Evolutionary conservation across 35 echinoderm and acorn worm species (phyloP).

Genomic region (Anneissia japonica): DNA sequence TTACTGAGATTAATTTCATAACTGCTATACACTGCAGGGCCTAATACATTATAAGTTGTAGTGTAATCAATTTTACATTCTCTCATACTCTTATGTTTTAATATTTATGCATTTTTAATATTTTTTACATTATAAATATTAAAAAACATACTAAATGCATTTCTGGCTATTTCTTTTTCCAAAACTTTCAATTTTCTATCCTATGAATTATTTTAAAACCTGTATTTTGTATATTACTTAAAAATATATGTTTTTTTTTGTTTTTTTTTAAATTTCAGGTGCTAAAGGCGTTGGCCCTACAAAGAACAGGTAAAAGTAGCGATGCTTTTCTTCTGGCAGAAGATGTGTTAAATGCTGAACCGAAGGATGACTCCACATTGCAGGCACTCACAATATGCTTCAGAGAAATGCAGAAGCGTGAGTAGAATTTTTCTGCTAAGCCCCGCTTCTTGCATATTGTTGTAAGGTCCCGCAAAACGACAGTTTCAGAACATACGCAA

Average conservation of each 20-base stretch:
- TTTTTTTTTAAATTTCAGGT: conserved; percentile 54
- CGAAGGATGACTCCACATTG: conserved; percentile 77
- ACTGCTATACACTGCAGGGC: no score
- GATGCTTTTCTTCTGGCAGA: conserved; percentile 53
- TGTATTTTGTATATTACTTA: no score
- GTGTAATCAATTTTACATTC: neutral
- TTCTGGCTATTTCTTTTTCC: neutral
- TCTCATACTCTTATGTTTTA: neutral
- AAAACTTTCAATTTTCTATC: neutral
- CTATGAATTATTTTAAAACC: no score
- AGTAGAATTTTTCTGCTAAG: neutral
- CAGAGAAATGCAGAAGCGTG: conserved; percentile 95
- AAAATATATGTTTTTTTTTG: no score
- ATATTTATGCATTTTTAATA: neutral
- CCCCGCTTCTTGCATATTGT: no score
- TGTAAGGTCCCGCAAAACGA: no score
- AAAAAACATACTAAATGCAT: neutral
- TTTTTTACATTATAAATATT: neutral
- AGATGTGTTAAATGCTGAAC: conserved; percentile 59
- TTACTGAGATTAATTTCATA: no score
- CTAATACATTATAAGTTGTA: neutral
- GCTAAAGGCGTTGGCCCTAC: conserved; percentile 76
- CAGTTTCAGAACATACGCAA: no score
- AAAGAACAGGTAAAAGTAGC: conserved; percentile 50
- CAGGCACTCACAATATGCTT: conserved; percentile 83